These are phyloP conservation scores for Halcyon leucocephala DNA, from an alignment of 2,797 vertebrate genomes.

Conservation along the genomic window DNA sequence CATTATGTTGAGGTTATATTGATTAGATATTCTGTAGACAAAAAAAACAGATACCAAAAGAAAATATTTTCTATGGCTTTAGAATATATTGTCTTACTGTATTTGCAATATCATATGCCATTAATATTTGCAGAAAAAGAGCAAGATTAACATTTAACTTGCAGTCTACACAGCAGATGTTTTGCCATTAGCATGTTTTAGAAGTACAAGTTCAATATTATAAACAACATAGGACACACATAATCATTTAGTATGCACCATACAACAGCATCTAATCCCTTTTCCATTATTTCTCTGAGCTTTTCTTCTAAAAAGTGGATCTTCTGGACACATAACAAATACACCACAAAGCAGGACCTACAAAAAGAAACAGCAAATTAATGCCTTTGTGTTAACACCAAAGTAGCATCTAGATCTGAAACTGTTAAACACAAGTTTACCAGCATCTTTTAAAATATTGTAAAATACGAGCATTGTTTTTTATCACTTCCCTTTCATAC, in stretches of 20 bases:
- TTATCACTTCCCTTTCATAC: not conserved
- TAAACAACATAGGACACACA: not conserved
- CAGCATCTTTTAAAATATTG: not conserved
- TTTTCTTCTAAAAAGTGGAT: constrained; percentile 84
- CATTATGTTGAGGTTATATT: not conserved
- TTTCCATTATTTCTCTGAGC: constrained; percentile 76
- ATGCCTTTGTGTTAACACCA: not conserved
- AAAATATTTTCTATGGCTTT: not conserved
- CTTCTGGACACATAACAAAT: constrained; percentile 74
- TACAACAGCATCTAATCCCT: constrained; percentile 68
- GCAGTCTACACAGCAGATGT: not conserved
- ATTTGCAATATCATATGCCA: not conserved
- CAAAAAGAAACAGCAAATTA: constrained; percentile 38
- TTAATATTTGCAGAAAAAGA: not conserved
- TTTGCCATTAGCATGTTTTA: not conserved
- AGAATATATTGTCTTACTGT: not conserved
- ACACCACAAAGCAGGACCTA: constrained; percentile 80
- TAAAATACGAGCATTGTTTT: not conserved
- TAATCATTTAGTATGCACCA: constrained; percentile 68
- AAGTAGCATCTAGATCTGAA: not conserved
- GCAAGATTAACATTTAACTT: not conserved
- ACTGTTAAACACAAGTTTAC: not conserved
- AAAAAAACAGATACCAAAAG: not conserved
- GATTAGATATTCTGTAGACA: not conserved
- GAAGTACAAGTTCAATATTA: constrained; percentile 1